Evolutionary conservation across 2,888 invertebrate species (phyloP).

Genomic region (Drepana falcataria): DNA sequence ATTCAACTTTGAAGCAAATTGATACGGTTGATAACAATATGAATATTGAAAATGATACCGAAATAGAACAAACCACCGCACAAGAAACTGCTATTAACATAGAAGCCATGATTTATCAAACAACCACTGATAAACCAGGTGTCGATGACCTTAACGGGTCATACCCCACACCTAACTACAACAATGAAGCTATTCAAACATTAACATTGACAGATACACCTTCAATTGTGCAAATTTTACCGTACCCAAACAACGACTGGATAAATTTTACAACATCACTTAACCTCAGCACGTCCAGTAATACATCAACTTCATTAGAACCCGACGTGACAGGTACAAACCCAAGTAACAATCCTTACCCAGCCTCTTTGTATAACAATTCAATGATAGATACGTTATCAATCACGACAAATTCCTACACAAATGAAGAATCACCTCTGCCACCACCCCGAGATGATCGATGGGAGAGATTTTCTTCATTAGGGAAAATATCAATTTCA

Average conservation of each 20-base stretch:
- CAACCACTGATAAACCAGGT: background rate
- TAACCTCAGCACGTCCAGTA: conserved; percentile 13
- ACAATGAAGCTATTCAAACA: conserved; percentile 14
- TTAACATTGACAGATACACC: conserved; percentile 10
- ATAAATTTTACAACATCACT: conserved; percentile 31
- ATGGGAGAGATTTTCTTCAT: conserved; percentile 49
- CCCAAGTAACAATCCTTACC: conserved; percentile 36
- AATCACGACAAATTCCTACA: conserved; percentile 54
- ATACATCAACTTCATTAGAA: conserved; percentile 8
- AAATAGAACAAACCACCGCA: background rate
- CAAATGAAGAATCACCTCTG: conserved; percentile 41
- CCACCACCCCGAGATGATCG: conserved; percentile 43
- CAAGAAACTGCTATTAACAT: conserved; percentile 2
- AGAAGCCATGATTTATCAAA: conserved; percentile 4
- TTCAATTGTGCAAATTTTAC: conserved; percentile 16
- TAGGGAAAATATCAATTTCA: conserved; percentile 23
- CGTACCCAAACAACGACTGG: conserved; percentile 26
- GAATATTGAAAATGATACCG: conserved; percentile 1
- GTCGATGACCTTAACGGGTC: background rate
- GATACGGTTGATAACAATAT: conserved; percentile 6
- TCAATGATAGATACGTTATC: conserved; percentile 50
- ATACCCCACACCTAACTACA: conserved; percentile 17
- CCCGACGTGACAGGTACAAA: conserved; percentile 17
- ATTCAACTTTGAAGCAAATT: conserved; percentile 4
- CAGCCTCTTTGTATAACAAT: conserved; percentile 43